Conservation (phyloP, 2,113 vertebrate species). For the Mastomys natalensis region DNA sequence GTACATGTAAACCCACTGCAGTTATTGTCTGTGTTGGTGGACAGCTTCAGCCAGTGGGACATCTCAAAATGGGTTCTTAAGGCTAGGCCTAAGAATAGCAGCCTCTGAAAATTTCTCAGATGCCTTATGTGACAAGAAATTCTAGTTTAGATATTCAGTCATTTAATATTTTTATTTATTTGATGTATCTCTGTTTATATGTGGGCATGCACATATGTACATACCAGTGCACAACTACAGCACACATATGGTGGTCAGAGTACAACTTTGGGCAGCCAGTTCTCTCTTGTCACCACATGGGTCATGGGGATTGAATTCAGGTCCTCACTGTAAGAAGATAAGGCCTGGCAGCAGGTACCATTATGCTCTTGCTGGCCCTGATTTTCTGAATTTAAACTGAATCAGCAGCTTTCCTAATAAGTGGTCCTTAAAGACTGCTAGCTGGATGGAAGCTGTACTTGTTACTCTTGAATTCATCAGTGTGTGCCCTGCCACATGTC, state of each 20-base stretch:
- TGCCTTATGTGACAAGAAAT: neutral
- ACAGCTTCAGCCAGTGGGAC: neutral
- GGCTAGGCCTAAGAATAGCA: neutral
- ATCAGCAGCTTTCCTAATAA: neutral
- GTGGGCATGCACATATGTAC: neutral
- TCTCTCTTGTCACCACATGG: neutral
- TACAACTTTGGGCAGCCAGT: neutral
- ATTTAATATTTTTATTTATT: neutral
- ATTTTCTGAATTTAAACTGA: neutral
- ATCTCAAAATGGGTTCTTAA: neutral
- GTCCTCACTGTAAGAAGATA: neutral
- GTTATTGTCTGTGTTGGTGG: neutral
- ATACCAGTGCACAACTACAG: neutral
- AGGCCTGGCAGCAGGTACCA: neutral
- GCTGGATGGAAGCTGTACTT: accelerated
- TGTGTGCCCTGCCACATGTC: neutral
- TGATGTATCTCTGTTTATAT: neutral
- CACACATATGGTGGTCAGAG: neutral
- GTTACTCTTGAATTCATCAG: neutral
- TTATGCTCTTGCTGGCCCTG: neutral
- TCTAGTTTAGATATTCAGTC: neutral
- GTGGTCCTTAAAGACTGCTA: neutral
- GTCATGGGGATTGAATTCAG: neutral
- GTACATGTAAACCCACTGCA: too few relatives aligned
- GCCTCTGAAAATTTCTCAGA: neutral